phyloP scores from a whole-genome alignment of 2,113 vertebrate species.

The Vireo altiloquus region DNA sequence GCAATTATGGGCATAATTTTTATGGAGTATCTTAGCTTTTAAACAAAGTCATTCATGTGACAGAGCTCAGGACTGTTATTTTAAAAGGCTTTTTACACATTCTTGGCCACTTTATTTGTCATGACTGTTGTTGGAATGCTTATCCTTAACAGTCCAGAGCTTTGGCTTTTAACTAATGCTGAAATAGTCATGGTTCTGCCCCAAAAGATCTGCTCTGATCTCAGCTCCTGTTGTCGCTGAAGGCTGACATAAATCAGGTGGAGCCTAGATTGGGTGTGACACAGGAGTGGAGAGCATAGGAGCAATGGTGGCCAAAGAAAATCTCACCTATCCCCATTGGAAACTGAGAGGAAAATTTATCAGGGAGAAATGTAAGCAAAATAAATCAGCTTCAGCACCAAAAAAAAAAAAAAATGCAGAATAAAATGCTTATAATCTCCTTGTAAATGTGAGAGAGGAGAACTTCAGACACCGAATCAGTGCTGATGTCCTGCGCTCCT shows the following conservation, averaged over 20 bases:
- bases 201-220: neutral
- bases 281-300: neutral
- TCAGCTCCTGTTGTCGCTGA: neutral
- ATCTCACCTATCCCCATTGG: neutral
- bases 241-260: neutral
- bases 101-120: constrained; percentile 24
- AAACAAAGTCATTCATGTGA: neutral
- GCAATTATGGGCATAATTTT: neutral
- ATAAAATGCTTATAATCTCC: neutral
- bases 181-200: neutral
- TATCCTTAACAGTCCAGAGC: neutral
- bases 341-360: neutral
- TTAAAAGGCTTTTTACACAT: neutral
- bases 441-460: neutral
- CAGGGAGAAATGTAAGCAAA: constrained; percentile 9
- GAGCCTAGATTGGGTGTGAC: neutral
- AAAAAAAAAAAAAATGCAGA: neutral
- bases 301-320: neutral
- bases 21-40: neutral
- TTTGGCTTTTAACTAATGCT: neutral
- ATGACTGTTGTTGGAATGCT: neutral
- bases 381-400: neutral
- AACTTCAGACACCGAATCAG: neutral
- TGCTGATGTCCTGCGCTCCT: neutral
- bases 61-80: neutral